Conservation (phyloP, 2,113 vertebrate genomes). For the Lucifuga dentata region DNA sequence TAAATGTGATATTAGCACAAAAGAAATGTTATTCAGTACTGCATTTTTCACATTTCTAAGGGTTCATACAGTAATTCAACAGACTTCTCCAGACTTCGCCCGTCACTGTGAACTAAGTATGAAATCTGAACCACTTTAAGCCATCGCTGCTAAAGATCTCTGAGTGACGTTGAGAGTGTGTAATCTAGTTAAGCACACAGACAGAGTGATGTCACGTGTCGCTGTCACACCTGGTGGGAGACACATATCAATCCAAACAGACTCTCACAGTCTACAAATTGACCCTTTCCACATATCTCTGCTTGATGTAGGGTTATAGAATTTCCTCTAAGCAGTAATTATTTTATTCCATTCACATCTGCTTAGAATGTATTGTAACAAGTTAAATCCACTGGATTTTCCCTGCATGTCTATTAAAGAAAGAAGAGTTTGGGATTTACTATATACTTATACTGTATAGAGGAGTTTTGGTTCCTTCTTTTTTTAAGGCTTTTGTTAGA, state of each 20-base stretch:
- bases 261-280: conserved; percentile 37
- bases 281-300: conserved; percentile 6
- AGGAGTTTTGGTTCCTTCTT: conserved; percentile 29
- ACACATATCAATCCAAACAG: conserved; percentile 63
- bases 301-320: conserved; percentile 28
- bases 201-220: conserved; percentile 71
- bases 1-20: not conserved
- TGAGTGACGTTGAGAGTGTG: conserved; percentile 45
- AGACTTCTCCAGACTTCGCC: conserved; percentile 9
- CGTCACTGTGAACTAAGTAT: conserved; percentile 14
- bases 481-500: conserved; percentile 28
- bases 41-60: conserved; percentile 8
- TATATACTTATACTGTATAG: not conserved
- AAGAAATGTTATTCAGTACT: not conserved
- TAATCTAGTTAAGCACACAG: conserved; percentile 65
- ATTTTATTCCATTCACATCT: conserved; percentile 19
- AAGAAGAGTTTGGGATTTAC: not conserved
- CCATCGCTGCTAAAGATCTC: conserved; percentile 61
- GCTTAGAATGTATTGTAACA: conserved; percentile 11
- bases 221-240: conserved; percentile 54
- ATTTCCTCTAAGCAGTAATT: conserved; percentile 14
- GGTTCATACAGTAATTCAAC: not conserved
- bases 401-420: not conserved
- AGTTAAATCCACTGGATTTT: not conserved
- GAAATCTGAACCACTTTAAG: conserved; percentile 52